Evolutionary conservation across 2,888 invertebrate species (phyloP).

Genomic region (Sinohyriopsis cumingii): DNA sequence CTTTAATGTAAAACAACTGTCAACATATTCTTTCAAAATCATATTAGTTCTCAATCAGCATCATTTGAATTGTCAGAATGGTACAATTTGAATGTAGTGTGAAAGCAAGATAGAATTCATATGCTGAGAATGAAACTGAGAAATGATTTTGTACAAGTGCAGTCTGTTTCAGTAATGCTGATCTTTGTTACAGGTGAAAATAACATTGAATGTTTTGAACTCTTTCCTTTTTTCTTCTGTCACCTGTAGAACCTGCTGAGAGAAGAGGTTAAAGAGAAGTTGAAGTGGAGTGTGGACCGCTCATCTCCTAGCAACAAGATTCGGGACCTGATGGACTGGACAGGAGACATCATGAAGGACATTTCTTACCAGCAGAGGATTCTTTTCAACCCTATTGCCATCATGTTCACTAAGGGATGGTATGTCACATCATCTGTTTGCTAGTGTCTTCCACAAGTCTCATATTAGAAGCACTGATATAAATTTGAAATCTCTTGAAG

Average conservation of each 20-base stretch:
- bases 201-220: background rate
- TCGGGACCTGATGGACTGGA: slow-evolving; percentile 72
- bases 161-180: background rate
- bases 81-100: too few species aligned
- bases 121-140: too few species aligned
- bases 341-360: slow-evolving; percentile 70
- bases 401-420: slow-evolving; percentile 71
- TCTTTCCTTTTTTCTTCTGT: background rate
- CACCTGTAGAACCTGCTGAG: slow-evolving; percentile 64
- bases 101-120: too few species aligned
- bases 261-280: slow-evolving; percentile 70
- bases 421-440: slow-evolving; percentile 29
- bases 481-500: background rate
- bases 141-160: too few species aligned
- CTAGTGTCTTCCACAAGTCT: background rate
- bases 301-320: slow-evolving; percentile 72
- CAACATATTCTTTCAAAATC: background rate
- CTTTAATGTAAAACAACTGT: background rate
- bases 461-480: background rate
- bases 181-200: background rate
- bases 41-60: background rate
- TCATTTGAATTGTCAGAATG: too few species aligned
- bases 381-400: slow-evolving; percentile 67
- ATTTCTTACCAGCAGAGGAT: slow-evolving; percentile 70
- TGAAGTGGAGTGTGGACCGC: slow-evolving; percentile 71